Evolutionary conservation across 2,797 vertebrate species (phyloP).

Genomic region (Pipistrellus pipistrellus): DNA sequence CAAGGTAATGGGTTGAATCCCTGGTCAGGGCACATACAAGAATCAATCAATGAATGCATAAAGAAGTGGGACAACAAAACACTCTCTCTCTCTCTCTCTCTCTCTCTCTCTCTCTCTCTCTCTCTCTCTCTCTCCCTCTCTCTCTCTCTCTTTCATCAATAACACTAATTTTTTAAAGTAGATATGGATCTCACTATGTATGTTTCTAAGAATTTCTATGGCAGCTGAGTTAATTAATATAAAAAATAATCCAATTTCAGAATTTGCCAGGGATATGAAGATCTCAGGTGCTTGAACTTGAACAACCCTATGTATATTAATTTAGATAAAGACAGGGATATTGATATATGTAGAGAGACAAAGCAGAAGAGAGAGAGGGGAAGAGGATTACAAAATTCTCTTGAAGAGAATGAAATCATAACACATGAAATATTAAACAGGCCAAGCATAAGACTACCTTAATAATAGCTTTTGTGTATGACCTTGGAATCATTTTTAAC

Average conservation of each 20-base stretch:
- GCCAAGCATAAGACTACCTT: neutral
- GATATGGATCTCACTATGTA: neutral
- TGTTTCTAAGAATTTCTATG: neutral
- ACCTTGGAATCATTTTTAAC: neutral
- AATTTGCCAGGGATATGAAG: too few species aligned
- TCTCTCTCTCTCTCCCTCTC: neutral
- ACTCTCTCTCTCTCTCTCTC: too few species aligned
- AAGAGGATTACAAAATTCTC: conserved; percentile 20
- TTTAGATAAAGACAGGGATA: neutral
- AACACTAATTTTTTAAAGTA: neutral
- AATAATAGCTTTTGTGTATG: neutral
- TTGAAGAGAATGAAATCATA: conserved; percentile 20
- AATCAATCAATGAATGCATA: too few species aligned
- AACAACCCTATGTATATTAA: neutral
- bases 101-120: neutral
- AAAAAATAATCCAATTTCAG: too few species aligned
- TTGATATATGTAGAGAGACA: neutral
- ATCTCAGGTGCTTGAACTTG: neutral
- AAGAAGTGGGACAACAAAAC: too few species aligned
- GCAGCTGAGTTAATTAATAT: neutral
- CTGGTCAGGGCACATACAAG: too few species aligned
- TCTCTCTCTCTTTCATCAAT: neutral
- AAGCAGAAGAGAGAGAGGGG: neutral
- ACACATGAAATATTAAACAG: neutral
- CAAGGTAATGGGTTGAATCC: too few species aligned